A percentile compares a stretch with the other conserved stretches of the same genome.
Evolutionary conservation across 2,113 vertebrate genomes (phyloP).

Genomic region (Oxygymnocypris stewartii): DNA sequence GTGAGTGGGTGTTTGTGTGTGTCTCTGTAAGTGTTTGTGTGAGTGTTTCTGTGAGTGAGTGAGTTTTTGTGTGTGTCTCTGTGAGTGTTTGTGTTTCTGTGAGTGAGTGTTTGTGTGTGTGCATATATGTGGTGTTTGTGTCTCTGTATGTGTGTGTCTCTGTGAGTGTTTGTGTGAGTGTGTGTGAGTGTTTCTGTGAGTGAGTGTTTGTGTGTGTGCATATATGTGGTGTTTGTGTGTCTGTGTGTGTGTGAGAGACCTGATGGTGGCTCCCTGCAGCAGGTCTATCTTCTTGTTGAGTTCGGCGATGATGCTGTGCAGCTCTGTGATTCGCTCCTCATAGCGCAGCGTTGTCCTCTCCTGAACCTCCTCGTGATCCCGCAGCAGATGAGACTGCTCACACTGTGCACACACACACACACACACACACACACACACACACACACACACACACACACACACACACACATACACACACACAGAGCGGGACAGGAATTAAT

Average conservation of each 20-base stretch:
- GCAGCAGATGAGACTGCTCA: slow-evolving; percentile 84
- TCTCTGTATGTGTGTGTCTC: slow-evolving; percentile 33
- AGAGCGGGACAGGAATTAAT: slow-evolving; percentile 23
- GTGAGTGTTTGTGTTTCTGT: too few relatives aligned
- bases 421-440: slow-evolving; percentile 25
- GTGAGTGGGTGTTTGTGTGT: slow-evolving; percentile 4
- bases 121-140: too few relatives aligned
- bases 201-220: too few relatives aligned
- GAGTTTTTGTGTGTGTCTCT: slow-evolving; percentile 10
- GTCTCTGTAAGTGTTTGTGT: neutral
- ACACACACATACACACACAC: slow-evolving; percentile 5
- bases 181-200: neutral
- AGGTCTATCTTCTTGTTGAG: slow-evolving; percentile 87
- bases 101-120: neutral
- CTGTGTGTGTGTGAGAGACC: slow-evolving; percentile 58
- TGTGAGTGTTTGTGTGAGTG: slow-evolving; percentile 8
- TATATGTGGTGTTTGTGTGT: too few relatives aligned
- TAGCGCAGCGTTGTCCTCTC: slow-evolving; percentile 81
- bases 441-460: slow-evolving; percentile 16
- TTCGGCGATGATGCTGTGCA: slow-evolving; percentile 86
- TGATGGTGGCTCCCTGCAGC: slow-evolving; percentile 82
- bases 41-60: neutral
- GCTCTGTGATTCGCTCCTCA: slow-evolving; percentile 85
- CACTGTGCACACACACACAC: slow-evolving; percentile 68
- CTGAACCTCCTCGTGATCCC: slow-evolving; percentile 84